Base-by-base conservation (phyloP, 2,888 invertebrate species). In the Melieria omissa region DNA sequence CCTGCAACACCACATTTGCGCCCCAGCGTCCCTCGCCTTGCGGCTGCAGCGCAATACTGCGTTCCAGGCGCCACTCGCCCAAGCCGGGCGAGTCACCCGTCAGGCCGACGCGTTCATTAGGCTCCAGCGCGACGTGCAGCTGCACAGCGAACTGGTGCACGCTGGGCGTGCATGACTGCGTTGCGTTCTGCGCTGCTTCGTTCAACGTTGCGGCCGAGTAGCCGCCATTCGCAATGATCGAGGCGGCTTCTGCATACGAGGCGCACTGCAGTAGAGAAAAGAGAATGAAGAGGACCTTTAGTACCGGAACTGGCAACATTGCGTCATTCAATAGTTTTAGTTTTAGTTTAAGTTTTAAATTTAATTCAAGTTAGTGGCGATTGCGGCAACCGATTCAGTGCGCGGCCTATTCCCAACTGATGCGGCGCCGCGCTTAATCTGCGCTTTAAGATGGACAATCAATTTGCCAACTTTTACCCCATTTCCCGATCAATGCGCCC, bases 31-130 rank as follows among this genome's bases (percentile, higher is more conserved):
- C 71, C 14, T 61, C 57, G 16, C 75, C 82, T 10, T 75, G 76
- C 5, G 74, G 71, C 63, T 84, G 83, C 69, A 86, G 81, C 4
- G 86, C 80, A 14, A 92, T 85, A 74, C 91, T 89, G 78, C 89
- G 89, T 54, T 89, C 88, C 60, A 90, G 89, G 75, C 90, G 88
- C 95, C 95, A 95, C 79, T 90, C 89, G 10, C 95, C 95, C 65
- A 95, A 88, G 75, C 91, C 90, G 42, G 88, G 84, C 70, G 89
- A 90, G 82, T 90, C 91, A 47, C 95, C 95, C 5, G 91, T 90
- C 57, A 95, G 88, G 76, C 91, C 93, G 10, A 95, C 89, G 66
- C 87, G 88, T 86, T 95, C 94, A 66, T 90, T 90, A 1, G 89
- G 85, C 58, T 85, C 86, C 47, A 93, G 82, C 71, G 90, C 85